Evolutionary conservation across 2,888 invertebrate species (phyloP).

Genomic region (Hipparchia semele): DNA sequence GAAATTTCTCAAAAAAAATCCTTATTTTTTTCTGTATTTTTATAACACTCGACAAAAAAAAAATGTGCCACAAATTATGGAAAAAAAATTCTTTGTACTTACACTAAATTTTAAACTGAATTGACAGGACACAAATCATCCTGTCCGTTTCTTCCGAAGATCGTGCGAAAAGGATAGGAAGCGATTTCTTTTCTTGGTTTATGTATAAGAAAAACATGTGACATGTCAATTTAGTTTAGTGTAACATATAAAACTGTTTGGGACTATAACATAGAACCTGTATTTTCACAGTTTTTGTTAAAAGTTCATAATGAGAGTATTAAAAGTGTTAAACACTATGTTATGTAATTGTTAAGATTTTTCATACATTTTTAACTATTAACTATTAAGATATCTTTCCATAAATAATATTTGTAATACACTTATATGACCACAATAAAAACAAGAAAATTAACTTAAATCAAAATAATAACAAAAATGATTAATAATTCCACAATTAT

Average conservation of each 20-base stretch:
- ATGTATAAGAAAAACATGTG: too few species aligned
- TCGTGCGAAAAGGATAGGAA: background rate
- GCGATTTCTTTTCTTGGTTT: too few species aligned
- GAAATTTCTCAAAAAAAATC: background rate
- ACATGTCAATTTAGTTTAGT: background rate
- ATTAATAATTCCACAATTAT: too few species aligned
- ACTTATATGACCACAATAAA: slow-evolving; percentile 13
- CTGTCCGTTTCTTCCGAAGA: background rate
- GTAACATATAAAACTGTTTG: too few species aligned
- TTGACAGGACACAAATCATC: background rate
- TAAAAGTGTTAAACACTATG: slow-evolving; percentile 27
- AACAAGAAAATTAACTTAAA: background rate
- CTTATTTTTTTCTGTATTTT: background rate
- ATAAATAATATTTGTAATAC: slow-evolving; percentile 4
- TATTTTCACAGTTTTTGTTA: slow-evolving; percentile 8
- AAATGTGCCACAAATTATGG: slow-evolving; percentile 20
- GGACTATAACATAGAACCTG: background rate
- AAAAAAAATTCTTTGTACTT: background rate
- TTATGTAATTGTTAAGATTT: slow-evolving; percentile 31
- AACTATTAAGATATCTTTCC: slow-evolving; percentile 20
- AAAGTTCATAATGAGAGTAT: slow-evolving; percentile 12
- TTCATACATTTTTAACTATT: slow-evolving; percentile 24
- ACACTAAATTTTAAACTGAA: background rate
- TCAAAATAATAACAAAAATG: background rate
- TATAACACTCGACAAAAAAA: background rate